Evolutionary conservation across 35 echinoderm and acorn worm species (phyloP), one percentile per base, ranked within the genome.

Genomic region (Chiridota heheva): DNA sequence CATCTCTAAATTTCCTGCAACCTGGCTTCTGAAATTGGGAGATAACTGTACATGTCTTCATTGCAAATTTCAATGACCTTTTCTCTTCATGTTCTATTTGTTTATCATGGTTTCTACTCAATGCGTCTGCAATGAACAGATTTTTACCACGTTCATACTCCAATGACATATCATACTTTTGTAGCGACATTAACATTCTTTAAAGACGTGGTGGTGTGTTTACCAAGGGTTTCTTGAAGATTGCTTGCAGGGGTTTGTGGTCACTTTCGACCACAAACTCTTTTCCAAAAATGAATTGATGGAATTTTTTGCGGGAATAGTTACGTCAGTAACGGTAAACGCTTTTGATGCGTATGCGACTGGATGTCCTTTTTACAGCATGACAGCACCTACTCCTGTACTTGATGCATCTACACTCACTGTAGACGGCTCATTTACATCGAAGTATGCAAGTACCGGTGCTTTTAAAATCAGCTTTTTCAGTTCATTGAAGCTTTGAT

Each of bases 381-480:
- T 25, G 44, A 58, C 41, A 5, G 81, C 49, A 27, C 77, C 77
- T 67, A 81, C 4, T 3, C 77, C 60, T 5, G 30, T 67, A 7
- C 45, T 26, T 2, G 41, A 51, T 48, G 81, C 80, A 84, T 84
- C 81, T 29, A 7, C 28, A 18, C 42, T 2, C n/a, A 84, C 10
- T 31, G 44, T 73, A 2, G 58, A 28, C 24, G 6, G 29, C 73
- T 75, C 35, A 49, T 77, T 56, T 8, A 73, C 64, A 79, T 80
- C 60, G 57, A 78, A 87, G 73, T 66, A 87, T 0, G 26, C 31
- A 26, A 87, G 73, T 35, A 87, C 73, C 44, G 84, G 84, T 32
- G 40, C 72, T 17, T 40, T 33, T 51, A 76, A 81, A 10, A 88
- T 63, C 24, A 81, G 40, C 24, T 36, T 32, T 40, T 88, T 44